Percentiles rank a stretch among this genome's conserved stretches.
phyloP scores from a whole-genome alignment of 2,888 invertebrate species.

The Amaurobius ferox region DNA sequence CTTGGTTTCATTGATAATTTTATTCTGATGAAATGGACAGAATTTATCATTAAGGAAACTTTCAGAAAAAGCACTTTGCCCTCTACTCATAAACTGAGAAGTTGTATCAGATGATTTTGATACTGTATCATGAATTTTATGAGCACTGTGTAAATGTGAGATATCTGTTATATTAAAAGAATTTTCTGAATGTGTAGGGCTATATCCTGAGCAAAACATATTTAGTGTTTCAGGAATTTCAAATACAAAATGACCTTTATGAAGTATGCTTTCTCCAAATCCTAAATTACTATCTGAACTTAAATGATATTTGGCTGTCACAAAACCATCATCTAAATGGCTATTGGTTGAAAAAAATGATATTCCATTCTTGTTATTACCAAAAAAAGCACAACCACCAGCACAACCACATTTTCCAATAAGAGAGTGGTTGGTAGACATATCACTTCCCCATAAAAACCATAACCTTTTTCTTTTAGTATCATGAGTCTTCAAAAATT shows the following conservation, averaged over 20 bases:
- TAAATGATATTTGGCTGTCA: conserved; percentile 63
- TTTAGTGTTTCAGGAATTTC: conserved; percentile 56
- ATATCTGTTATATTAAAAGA: conserved; percentile 61
- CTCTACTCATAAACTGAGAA: conserved; percentile 46
- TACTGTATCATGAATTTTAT: conserved; percentile 50
- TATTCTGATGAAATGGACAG: conserved; percentile 35
- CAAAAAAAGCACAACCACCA: conserved; percentile 96
- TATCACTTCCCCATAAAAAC: conserved; percentile 93
- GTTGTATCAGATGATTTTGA: conserved; percentile 52
- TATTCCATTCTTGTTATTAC: conserved; percentile 91
- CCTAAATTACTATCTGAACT: conserved; percentile 79
- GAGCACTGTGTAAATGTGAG: conserved; percentile 25
- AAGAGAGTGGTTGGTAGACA: conserved; percentile 76
- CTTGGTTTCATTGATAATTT: conserved; percentile 24
- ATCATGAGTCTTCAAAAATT: conserved; percentile 82
- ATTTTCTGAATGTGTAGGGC: conserved; percentile 68
- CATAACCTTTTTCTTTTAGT: conserved; percentile 90
- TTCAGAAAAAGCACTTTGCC: conserved; percentile 57
- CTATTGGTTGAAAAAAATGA: conserved; percentile 85
- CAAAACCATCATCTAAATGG: conserved; percentile 41
- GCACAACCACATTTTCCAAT: conserved; percentile 91
- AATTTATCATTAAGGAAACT: conserved; percentile 63
- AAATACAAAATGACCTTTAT: conserved; percentile 82
- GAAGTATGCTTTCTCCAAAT: conserved; percentile 95
- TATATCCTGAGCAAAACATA: conserved; percentile 29